A percentile compares a stretch with the other conserved stretches of the same genome.
phyloP scores from a whole-genome alignment of 2,797 vertebrate genomes.

The Hafferia zeledoni region DNA sequence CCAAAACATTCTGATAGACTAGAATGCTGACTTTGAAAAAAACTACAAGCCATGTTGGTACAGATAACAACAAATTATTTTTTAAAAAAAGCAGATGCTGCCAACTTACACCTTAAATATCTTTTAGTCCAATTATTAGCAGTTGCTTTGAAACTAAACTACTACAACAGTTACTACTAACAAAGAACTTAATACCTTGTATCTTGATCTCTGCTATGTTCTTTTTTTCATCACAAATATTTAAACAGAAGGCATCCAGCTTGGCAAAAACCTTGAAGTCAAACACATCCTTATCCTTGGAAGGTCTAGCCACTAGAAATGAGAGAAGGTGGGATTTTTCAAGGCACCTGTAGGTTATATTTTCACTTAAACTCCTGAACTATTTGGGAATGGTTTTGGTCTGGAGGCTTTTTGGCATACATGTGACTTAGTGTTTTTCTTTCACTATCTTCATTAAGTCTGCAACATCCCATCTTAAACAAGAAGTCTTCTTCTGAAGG shows the following conservation, averaged over 20 bases:
- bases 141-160: neutral
- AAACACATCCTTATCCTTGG: conserved; percentile 83
- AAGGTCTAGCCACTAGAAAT: conserved; percentile 78
- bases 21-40: neutral
- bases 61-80: neutral
- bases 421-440: neutral
- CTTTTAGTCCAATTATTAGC: neutral
- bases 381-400: neutral
- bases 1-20: neutral
- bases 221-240: conserved; percentile 84
- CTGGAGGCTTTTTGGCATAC: neutral
- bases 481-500: neutral
- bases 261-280: conserved; percentile 88
- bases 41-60: neutral
- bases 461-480: neutral
- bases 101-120: neutral
- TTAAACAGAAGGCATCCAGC: conserved; percentile 88
- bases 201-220: conserved; percentile 94
- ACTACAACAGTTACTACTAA: neutral
- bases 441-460: neutral
- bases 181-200: conserved; percentile 80
- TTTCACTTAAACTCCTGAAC: neutral
- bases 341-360: neutral
- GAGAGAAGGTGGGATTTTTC: neutral
- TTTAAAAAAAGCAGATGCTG: neutral